These are phyloP conservation scores for Aphelinus atriplicis DNA, from an alignment of 1,140 invertebrate genomes.

Conservation along the genomic window DNA sequence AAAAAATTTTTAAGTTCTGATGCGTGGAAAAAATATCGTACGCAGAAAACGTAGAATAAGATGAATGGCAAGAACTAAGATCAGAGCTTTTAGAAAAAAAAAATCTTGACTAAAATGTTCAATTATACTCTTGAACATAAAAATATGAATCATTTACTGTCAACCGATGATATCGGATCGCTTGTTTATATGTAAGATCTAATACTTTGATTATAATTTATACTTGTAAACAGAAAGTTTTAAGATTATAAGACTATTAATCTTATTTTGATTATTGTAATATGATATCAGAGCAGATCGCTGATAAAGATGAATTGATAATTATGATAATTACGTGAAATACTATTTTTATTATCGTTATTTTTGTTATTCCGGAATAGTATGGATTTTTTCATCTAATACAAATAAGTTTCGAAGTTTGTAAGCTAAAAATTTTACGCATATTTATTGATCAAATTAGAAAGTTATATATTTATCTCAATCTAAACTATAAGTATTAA, in stretches of 20 bases:
- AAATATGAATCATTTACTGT: conserved; percentile 16
- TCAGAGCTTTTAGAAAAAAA: conserved; percentile 49
- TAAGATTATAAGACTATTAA: conserved; percentile 43
- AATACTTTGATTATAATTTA: conserved; percentile 51
- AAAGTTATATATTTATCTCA: conserved; percentile 23
- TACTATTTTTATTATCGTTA: conserved; percentile 28
- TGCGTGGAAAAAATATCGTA: conserved; percentile 1
- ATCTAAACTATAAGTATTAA: conserved; percentile 30
- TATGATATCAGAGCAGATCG: conserved; percentile 37
- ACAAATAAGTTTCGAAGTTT: conserved; percentile 11
- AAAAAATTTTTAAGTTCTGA: conserved; percentile 13
- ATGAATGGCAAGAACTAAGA: conserved; percentile 43
- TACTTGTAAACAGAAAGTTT: conserved; percentile 46
- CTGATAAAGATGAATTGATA: not conserved
- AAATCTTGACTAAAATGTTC: conserved; percentile 49
- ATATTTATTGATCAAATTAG: not conserved
- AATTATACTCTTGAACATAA: conserved; percentile 47
- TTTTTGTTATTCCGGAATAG: conserved; percentile 10
- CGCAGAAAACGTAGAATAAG: too few relatives aligned
- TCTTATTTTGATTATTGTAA: conserved; percentile 40
- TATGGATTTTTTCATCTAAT: conserved; percentile 18
- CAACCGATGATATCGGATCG: conserved; percentile 36
- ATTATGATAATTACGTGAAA: not conserved
- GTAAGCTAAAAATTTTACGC: conserved; percentile 12
- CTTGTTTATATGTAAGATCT: conserved; percentile 53